A percentile compares a stretch with the other conserved stretches of the same genome.
These are phyloP conservation scores for Lymantria monacha DNA, from an alignment of 2,888 invertebrate genomes.

Conservation along the genomic window DNA sequence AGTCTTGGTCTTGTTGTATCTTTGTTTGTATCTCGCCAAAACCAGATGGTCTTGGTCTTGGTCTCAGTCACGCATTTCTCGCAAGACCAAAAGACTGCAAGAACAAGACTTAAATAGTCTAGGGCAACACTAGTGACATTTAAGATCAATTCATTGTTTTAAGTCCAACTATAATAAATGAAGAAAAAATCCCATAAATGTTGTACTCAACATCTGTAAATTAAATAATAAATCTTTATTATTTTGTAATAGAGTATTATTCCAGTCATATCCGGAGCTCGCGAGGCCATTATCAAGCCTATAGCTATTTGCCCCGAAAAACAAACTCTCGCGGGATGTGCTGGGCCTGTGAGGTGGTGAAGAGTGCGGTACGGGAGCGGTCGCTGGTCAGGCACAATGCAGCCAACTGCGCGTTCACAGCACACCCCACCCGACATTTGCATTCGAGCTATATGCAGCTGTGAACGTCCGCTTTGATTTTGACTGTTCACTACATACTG, in stretches of 20 bases:
- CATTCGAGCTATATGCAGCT: conserved; percentile 64
- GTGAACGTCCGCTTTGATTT: conserved; percentile 62
- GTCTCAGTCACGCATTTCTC: too few relatives aligned
- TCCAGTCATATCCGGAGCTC: conserved; percentile 43
- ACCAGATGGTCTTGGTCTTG: too few relatives aligned
- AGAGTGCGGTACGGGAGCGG: conserved; percentile 24
- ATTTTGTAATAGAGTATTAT: conserved; percentile 49
- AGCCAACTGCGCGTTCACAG: conserved; percentile 78
- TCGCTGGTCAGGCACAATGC: conserved; percentile 62
- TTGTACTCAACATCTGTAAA: too few relatives aligned
- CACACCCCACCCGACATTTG: conserved; percentile 67
- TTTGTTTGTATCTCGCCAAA: too few relatives aligned
- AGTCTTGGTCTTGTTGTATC: too few relatives aligned
- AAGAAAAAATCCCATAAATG: too few relatives aligned
- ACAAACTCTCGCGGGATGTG: conserved; percentile 82
- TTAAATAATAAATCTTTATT: not conserved
- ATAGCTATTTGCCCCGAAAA: conserved; percentile 83
- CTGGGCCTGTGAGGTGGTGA: conserved; percentile 39
- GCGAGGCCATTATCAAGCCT: conserved; percentile 82
- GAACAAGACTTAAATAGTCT: too few relatives aligned
- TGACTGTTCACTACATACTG: conserved; percentile 37
- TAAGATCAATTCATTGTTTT: too few relatives aligned
- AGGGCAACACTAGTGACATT: too few relatives aligned
- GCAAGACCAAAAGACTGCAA: too few relatives aligned
- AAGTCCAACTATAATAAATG: too few relatives aligned